These are phyloP conservation scores for Nezara viridula DNA, from an alignment of 2,888 invertebrate species.

Conservation along the genomic window DNA sequence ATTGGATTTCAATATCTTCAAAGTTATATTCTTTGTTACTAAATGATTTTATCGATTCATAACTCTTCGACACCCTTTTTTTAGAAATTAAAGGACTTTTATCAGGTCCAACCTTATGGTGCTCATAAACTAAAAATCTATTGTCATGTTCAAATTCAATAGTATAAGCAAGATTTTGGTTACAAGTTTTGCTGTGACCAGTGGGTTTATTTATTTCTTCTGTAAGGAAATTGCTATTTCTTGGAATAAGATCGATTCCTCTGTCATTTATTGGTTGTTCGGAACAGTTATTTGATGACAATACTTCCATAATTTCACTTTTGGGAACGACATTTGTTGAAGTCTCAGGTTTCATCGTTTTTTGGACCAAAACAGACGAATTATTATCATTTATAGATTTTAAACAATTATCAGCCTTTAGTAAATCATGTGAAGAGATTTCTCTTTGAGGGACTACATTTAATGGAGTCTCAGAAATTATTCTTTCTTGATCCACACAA, in stretches of 20 bases:
- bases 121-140: conserved; percentile 33
- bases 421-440: neutral
- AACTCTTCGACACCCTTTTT: conserved; percentile 21
- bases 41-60: conserved; percentile 16
- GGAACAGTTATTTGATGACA: neutral
- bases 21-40: neutral
- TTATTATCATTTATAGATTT: neutral
- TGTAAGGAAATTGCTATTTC: neutral
- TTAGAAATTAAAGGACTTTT: conserved; percentile 26
- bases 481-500: neutral
- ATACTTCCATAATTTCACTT: neutral
- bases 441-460: neutral
- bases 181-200: neutral
- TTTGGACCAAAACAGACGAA: neutral
- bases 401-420: neutral
- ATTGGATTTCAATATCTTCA: neutral
- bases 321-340: neutral
- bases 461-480: neutral
- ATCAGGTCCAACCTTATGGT: neutral
- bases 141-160: conserved; percentile 22
- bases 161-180: conserved; percentile 9
- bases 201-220: neutral
- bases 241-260: neutral
- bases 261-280: neutral
- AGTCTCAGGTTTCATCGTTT: neutral